Base-by-base conservation (phyloP, 2,113 vertebrate genomes). In the Mesocricetus auratus region DNA sequence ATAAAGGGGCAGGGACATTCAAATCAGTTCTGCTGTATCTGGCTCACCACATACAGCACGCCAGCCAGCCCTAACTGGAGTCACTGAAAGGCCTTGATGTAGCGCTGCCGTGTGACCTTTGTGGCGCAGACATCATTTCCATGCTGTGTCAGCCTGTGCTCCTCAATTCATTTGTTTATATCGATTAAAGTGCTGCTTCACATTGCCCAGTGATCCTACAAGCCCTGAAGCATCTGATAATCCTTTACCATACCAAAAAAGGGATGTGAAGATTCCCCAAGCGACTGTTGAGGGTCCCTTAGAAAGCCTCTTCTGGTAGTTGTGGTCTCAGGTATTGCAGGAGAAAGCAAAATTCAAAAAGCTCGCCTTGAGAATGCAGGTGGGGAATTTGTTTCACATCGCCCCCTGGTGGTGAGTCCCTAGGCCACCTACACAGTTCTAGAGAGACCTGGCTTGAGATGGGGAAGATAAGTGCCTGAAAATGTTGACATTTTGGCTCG, bases 31-130 rank as follows among this genome's bases (percentile, higher is more conserved):
- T 10, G 17, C n/a, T 7, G 36, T 29, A 19, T 50, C 56, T 39
- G 26, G 53, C 47, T n/a, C 17, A 11, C 39, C n/a, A 0, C 2
- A 0, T 0, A 1, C 16, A 1, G 29, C 21, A 36, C 17, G 3
- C 47, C 33, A 0, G 8, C 29, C 4, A 0, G 22, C 4, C 47
- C 36, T 31, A 5, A 83, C 11, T 19, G 9, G 45, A 56, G 12
- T 31, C 33, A 4, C 42, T 6, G 11, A 53, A 7, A 36, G 53
- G 21, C 39, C 29, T 81, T 1, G 7, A 82, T 21, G 47, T 7
- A 8, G 15, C 0, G 0, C 22, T 0, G 0, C 26, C 82, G 39
- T 0, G 5, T 39, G 66, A 19, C n/a, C 79, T 56, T 16, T 1
- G 0, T 33, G 53, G 78, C 31, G 3, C 39, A 29, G 64, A 33